phyloP scores from a whole-genome alignment of 2,113 vertebrate genomes.

The Reinhardtius hippoglossoides region DNA sequence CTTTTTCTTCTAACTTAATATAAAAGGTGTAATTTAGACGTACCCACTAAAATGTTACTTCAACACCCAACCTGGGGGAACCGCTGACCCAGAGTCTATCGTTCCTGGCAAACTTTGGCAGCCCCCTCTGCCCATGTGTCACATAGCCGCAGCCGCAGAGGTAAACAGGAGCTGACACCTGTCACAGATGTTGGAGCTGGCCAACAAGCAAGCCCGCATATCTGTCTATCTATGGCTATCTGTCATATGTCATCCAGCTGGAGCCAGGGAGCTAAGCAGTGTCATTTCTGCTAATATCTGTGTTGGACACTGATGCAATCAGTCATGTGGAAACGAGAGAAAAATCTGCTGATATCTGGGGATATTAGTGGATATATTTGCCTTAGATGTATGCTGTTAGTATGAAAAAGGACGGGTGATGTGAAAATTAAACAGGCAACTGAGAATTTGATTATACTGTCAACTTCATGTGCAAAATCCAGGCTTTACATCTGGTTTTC shows the following conservation, averaged over 20 bases:
- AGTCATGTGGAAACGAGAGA: constrained; percentile 50
- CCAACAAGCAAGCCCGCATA: constrained; percentile 62
- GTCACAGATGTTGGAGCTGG: constrained; percentile 70
- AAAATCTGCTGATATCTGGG: constrained; percentile 34
- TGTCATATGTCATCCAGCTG: constrained; percentile 66
- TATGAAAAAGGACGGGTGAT: background rate
- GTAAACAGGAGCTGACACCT: constrained; percentile 75
- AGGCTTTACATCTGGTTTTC: background rate
- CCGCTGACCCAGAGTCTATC: constrained; percentile 32
- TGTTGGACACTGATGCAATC: constrained; percentile 54
- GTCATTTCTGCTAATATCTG: constrained; percentile 66
- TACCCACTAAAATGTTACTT: background rate
- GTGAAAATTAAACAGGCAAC: background rate
- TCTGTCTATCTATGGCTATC: constrained; percentile 59
- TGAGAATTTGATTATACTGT: background rate
- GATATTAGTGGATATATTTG: constrained; percentile 4
- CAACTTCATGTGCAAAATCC: background rate
- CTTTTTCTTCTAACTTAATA: constrained; percentile 7
- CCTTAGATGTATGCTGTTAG: background rate
- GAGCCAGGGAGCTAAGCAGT: constrained; percentile 50
- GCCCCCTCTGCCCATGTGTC: constrained; percentile 36
- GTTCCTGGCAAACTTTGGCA: constrained; percentile 50
- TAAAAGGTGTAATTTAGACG: constrained; percentile 8
- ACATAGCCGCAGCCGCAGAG: constrained; percentile 31
- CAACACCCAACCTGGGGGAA: constrained; percentile 19